phyloP scores from a whole-genome alignment of 1,140 invertebrate genomes.

The Trachymyrmex septentrionalis region DNA sequence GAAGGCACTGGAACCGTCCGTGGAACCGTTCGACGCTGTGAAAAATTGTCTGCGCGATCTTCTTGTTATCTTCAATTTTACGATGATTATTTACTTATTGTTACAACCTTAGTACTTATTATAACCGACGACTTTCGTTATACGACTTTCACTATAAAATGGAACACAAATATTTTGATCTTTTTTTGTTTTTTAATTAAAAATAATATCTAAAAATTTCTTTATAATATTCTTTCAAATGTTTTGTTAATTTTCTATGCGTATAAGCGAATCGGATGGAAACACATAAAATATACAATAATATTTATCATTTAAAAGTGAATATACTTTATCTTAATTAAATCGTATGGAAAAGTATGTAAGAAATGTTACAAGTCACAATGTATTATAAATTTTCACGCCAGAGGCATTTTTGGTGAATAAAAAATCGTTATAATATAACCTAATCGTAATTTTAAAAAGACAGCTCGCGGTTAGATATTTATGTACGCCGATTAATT shows the following conservation, averaged over 20 bases:
- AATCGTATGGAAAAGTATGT: background rate
- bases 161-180: background rate
- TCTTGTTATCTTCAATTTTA: background rate
- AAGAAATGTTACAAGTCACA: background rate
- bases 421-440: background rate
- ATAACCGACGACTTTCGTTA: no score
- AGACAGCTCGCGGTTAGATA: background rate
- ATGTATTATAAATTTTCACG: background rate
- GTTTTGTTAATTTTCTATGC: background rate
- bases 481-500: conserved; percentile 23
- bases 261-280: background rate
- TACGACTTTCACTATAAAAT: background rate
- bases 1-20: background rate
- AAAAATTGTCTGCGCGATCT: background rate
- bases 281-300: background rate
- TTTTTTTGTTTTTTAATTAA: background rate
- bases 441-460: background rate
- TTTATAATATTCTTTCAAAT: background rate
- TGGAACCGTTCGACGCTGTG: no score
- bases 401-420: background rate
- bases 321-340: background rate
- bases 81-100: background rate
- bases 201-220: background rate
- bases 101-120: no score
- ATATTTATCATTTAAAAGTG: background rate